phyloP scores from a whole-genome alignment of 2,113 vertebrate genomes.

The Psittacula cyanocephala region DNA sequence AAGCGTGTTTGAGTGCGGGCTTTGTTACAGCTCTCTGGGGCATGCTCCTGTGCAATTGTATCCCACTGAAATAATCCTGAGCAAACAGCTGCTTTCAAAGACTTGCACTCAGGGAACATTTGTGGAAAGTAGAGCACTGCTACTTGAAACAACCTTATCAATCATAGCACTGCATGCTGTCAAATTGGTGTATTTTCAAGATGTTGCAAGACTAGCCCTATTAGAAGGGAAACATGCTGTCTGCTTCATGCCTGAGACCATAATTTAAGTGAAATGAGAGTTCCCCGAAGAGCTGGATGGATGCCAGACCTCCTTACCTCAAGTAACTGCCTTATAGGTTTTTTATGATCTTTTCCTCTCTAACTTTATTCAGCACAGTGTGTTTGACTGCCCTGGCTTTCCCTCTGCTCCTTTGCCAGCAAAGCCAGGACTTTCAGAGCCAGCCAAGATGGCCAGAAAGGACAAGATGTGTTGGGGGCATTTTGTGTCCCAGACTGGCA shows the following conservation, averaged over 20 bases:
- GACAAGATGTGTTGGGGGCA: neutral
- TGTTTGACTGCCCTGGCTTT: neutral
- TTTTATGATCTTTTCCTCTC: neutral
- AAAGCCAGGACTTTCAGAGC: neutral
- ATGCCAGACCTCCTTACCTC: neutral
- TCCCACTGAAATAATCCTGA: neutral
- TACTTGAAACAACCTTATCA: neutral
- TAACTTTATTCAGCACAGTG: neutral
- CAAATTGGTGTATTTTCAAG: neutral
- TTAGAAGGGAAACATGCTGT: neutral
- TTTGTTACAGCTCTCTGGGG: neutral
- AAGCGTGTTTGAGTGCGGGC: neutral
- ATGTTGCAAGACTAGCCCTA: neutral
- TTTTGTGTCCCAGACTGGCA: neutral
- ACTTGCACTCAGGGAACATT: neutral
- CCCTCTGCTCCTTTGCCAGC: neutral
- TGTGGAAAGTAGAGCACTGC: neutral
- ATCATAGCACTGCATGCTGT: neutral
- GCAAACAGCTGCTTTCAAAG: conserved; percentile 20
- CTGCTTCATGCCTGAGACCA: neutral
- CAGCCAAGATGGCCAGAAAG: neutral
- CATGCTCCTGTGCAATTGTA: neutral
- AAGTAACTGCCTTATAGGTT: neutral
- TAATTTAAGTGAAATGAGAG: conserved; percentile 14
- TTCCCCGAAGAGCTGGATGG: neutral